Base-by-base conservation (phyloP, 2,888 invertebrate genomes). In the Busseola fusca region DNA sequence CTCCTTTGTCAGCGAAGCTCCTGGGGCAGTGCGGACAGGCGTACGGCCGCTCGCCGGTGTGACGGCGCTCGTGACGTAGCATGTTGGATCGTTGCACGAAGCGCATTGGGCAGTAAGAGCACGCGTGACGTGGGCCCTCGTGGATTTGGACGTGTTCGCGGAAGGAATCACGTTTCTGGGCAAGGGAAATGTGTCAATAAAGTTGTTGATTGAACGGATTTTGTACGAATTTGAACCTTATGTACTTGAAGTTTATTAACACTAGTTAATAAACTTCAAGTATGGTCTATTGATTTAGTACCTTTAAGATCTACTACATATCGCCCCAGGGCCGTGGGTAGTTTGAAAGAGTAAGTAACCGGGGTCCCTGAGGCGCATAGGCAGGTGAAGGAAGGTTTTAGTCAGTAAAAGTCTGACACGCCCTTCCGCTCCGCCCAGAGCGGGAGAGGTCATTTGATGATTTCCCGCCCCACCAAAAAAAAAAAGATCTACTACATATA, bases 11-110 rank as follows among this genome's bases (percentile, higher is more conserved):
- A 25, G 96, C 93, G 89, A 96, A 96, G 62, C 93, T 93, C 48
- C 96, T 92, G 0, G 93, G 91, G 77, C 96, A 96, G 85, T 94
- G 94, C 50, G 92, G 89, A 84, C 96, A 96, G 40, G 93, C 88
- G 89, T 96, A 96, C 9, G 96, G 96, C 64, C 96, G 91, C 86
- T 96, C 96, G 78, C 96, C 96, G 0, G 96, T 96, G 87, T 96
- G 96, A 0, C 96, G 91, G 0, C 96, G 93, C 84, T 96, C 95
- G 89, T 96, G 96, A 0, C 96, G 93, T 68, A 96, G 86, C 93
- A 96, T 94, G 91, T 96, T 96, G 72, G 96, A 96, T 58, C 96
- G 95, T 85, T 96, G 96, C 50, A 96, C 96, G 92, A 96, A 96
- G 18, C 96, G 93, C 93, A 96, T 96, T 25, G 96, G 95, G 85